Evolutionary conservation across 1,140 invertebrate species (phyloP).

Genomic region (Littorina saxatilis): DNA sequence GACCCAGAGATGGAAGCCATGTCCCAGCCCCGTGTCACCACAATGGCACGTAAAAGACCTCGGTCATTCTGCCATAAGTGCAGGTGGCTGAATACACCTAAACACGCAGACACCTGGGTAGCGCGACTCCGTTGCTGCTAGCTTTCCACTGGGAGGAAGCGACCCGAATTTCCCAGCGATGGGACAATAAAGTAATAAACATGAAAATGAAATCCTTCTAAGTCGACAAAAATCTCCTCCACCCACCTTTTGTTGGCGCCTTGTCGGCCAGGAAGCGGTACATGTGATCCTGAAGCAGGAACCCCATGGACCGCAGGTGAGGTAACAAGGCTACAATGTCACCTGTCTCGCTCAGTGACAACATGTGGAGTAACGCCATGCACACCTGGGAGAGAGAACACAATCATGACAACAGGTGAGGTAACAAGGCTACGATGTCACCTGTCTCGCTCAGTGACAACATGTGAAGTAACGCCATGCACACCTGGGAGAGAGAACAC

Average conservation of each 20-base stretch:
- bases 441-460: not conserved
- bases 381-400: slow-evolving; percentile 30
- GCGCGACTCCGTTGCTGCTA: too few species aligned
- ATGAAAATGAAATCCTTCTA: not conserved
- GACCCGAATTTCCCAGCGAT: too few species aligned
- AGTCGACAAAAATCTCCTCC: not conserved
- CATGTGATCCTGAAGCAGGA: slow-evolving; percentile 13
- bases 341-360: slow-evolving; percentile 18
- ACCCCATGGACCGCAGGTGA: slow-evolving; percentile 6
- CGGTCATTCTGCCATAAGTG: too few species aligned
- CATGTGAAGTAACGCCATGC: not conserved
- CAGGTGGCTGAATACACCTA: not conserved
- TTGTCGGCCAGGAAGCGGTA: slow-evolving; percentile 12
- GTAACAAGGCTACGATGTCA: not conserved
- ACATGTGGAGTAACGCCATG: slow-evolving; percentile 24
- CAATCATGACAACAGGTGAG: not conserved
- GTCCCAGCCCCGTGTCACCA: too few species aligned
- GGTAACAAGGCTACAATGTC: slow-evolving; percentile 24
- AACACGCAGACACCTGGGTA: slow-evolving; percentile 8
- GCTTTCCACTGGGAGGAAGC: too few species aligned
- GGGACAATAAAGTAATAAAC: not conserved
- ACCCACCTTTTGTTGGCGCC: not conserved
- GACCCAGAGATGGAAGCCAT: too few species aligned
- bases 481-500: not conserved
- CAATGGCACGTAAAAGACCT: too few species aligned